A percentile compares a stretch with the other conserved stretches of the same genome.
These are phyloP conservation scores for Clistopyga incitator DNA, from an alignment of 2,888 invertebrate genomes.

Conservation along the genomic window DNA sequence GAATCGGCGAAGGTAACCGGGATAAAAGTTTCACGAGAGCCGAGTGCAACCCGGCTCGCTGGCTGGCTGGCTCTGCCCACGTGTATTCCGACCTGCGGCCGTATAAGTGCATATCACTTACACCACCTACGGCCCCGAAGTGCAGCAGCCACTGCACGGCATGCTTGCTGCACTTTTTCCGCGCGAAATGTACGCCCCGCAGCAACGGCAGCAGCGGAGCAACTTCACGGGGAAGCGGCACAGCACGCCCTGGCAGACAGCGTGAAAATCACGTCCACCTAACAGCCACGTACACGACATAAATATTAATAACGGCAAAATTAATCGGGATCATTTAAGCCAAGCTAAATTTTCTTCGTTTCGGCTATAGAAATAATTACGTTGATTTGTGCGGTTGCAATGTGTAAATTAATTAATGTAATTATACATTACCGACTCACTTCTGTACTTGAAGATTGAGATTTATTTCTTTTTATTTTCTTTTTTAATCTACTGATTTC, in stretches of 20 bases:
- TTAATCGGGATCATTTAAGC: not conserved
- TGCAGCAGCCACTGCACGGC: slow-evolving; percentile 45
- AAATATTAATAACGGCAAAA: not conserved
- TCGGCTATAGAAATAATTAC: no score
- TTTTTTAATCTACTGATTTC: no score
- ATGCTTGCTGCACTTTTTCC: slow-evolving; percentile 54
- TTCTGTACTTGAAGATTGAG: no score
- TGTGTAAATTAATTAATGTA: no score
- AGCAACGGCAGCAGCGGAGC: slow-evolving; percentile 4
- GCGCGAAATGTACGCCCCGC: slow-evolving; percentile 22
- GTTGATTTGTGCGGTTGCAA: no score
- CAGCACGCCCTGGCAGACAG: not conserved
- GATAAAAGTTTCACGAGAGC: slow-evolving; percentile 48
- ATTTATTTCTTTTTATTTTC: no score
- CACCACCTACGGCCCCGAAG: slow-evolving; percentile 53
- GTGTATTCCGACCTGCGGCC: slow-evolving; percentile 66
- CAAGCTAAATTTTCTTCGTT: not conserved
- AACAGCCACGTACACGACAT: not conserved
- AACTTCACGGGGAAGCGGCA: slow-evolving; percentile 9
- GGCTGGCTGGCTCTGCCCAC: slow-evolving; percentile 59
- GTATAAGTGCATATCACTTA: slow-evolving; percentile 74
- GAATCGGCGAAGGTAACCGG: slow-evolving; percentile 32
- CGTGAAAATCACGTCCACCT: slow-evolving; percentile 39
- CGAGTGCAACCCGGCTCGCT: slow-evolving; percentile 1
- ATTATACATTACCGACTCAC: no score